A percentile compares a stretch with the other conserved stretches of the same genome.
These are phyloP conservation scores for Sarcophaga variegata DNA, from an alignment of 2,888 invertebrate genomes.

Conservation along the genomic window DNA sequence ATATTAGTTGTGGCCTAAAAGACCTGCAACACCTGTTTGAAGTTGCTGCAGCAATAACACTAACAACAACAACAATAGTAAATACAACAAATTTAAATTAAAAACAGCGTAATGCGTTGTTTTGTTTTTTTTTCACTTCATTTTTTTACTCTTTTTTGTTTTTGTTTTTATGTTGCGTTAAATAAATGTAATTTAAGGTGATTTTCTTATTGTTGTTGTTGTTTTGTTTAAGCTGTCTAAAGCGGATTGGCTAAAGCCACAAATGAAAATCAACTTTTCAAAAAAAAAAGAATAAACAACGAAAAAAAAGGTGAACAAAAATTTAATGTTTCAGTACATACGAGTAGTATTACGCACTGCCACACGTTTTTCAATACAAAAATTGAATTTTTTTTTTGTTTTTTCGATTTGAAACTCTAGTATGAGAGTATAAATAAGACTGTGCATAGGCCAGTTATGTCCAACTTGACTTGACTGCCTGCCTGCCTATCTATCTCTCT, in stretches of 20 bases:
- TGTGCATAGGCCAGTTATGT: background rate
- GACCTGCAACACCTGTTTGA: conserved; percentile 69
- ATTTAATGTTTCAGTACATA: background rate
- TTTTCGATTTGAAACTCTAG: background rate
- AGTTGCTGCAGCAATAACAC: conserved; percentile 47
- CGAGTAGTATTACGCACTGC: background rate
- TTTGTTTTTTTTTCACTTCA: conserved; percentile 3
- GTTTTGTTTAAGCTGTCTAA: conserved; percentile 65
- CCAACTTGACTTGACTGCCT: background rate
- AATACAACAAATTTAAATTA: conserved; percentile 39
- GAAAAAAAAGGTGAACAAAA: background rate
- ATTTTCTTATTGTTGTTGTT: conserved; percentile 38
- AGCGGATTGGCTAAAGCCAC: conserved; percentile 68
- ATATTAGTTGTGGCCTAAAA: conserved; percentile 57
- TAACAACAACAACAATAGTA: conserved; percentile 19
- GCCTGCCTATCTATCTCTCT: background rate
- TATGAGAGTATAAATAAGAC: background rate
- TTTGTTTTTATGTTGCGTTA: conserved; percentile 9
- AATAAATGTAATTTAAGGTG: conserved; percentile 68
- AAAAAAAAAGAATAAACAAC: conserved; percentile 36
- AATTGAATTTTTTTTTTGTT: no score
- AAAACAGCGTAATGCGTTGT: conserved; percentile 42
- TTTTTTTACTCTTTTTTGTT: background rate
- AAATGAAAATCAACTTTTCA: conserved; percentile 69
- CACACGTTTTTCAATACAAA: background rate